These are phyloP conservation scores for Slavum lentiscoides DNA, from an alignment of 2,888 invertebrate species.

Conservation along the genomic window DNA sequence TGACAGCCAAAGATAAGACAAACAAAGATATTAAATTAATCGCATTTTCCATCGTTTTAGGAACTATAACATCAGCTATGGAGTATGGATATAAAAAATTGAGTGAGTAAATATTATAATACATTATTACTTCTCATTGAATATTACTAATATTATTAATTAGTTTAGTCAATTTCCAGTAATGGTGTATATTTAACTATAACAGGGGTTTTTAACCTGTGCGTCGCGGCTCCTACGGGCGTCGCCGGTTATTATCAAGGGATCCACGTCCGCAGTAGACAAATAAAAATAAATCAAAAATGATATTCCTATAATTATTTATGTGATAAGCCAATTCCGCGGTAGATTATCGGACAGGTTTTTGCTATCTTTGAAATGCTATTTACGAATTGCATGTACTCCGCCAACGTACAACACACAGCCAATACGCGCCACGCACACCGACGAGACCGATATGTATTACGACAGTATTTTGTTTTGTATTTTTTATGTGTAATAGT, in stretches of 20 bases:
- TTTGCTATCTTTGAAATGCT: too few species aligned
- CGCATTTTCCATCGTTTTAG: too few species aligned
- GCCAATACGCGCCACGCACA: not conserved
- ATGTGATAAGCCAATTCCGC: not conserved
- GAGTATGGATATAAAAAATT: too few species aligned
- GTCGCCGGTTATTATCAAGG: not conserved
- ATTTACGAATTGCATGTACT: not conserved
- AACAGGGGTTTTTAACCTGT: too few species aligned
- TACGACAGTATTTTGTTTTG: not conserved
- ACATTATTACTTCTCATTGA: too few species aligned
- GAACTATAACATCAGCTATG: too few species aligned
- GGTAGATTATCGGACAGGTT: not conserved
- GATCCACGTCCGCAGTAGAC: not conserved
- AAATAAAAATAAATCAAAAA: not conserved
- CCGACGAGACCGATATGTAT: not conserved
- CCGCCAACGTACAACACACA: not conserved
- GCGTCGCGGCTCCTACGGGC: not conserved
- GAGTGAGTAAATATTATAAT: too few species aligned
- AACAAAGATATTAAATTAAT: too few species aligned
- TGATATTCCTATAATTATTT: not conserved
- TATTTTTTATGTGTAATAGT: not conserved
- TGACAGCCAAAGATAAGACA: too few species aligned
- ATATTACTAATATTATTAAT: too few species aligned
- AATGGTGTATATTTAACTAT: too few species aligned
- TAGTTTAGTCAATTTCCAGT: too few species aligned